Evolutionary conservation across 2,113 vertebrate genomes (phyloP).

Genomic region (Labeo catla): DNA sequence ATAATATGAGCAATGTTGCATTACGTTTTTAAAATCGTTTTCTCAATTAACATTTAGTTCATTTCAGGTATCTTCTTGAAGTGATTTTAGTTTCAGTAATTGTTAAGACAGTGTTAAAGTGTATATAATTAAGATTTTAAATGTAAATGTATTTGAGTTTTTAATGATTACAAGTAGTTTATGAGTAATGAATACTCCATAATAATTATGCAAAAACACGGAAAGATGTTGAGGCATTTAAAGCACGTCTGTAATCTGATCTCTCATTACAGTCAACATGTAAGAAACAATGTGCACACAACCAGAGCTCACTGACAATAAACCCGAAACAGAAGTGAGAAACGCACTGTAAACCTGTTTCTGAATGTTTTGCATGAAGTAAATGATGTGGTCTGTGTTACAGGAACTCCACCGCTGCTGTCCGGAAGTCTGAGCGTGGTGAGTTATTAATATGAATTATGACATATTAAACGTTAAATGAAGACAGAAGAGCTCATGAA

Average conservation of each 20-base stretch:
- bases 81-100: no score
- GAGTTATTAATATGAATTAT: not conserved
- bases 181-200: not conserved
- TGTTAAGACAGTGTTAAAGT: not conserved
- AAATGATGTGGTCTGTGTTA: not conserved
- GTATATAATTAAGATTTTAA: no score
- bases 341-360: no score
- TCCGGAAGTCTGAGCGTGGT: not conserved
- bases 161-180: not conserved
- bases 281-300: not conserved
- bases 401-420: not conserved
- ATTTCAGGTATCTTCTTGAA: no score
- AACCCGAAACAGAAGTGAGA: not conserved
- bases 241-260: not conserved
- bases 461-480: no score
- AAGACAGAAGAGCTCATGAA: no score
- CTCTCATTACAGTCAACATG: not conserved
- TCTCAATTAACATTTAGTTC: no score
- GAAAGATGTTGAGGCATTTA: no score
- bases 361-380: not conserved
- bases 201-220: no score
- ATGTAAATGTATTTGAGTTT: no score
- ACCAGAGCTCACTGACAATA: not conserved
- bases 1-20: no score
- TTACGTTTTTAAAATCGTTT: no score